Conservation (phyloP, 64 coral and sea anemone species). For the Porites lutea region DNA sequence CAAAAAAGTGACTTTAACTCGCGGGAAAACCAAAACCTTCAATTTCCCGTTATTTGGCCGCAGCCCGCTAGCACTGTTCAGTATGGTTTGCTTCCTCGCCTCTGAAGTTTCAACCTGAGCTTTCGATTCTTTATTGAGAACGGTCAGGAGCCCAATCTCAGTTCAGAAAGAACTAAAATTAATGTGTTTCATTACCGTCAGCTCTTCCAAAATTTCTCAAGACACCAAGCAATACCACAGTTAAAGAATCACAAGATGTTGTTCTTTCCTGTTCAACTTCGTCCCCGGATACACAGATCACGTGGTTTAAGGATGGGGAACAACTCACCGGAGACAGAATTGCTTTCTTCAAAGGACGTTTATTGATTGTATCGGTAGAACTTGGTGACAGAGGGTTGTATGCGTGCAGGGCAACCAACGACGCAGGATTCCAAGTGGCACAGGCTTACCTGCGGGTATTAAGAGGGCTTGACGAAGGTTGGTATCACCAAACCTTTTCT, state of each 20-base stretch:
- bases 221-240: constrained; percentile 60
- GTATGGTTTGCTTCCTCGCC: too few relatives aligned
- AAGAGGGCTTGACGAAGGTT: constrained; percentile 17
- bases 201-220: constrained; percentile 64
- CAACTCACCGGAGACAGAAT: neutral
- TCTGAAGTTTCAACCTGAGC: too few relatives aligned
- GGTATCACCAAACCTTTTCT: neutral
- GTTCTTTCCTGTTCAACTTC: constrained; percentile 57
- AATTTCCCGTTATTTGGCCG: too few relatives aligned
- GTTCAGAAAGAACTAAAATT: too few relatives aligned
- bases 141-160: too few relatives aligned
- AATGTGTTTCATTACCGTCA: neutral
- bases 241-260: constrained; percentile 22
- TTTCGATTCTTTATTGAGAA: too few relatives aligned
- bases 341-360: neutral
- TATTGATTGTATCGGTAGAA: constrained; percentile 31
- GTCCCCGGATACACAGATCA: constrained; percentile 19
- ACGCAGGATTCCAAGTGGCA: constrained; percentile 43
- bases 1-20: too few relatives aligned
- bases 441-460: constrained; percentile 54
- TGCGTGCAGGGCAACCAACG: constrained; percentile 66
- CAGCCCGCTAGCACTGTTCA: too few relatives aligned
- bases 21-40: too few relatives aligned
- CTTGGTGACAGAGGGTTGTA: constrained; percentile 74
- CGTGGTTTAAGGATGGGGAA: constrained; percentile 76